Base-by-base conservation (phyloP, 2,888 invertebrate species). In the Aphidoletes aphidimyza region DNA sequence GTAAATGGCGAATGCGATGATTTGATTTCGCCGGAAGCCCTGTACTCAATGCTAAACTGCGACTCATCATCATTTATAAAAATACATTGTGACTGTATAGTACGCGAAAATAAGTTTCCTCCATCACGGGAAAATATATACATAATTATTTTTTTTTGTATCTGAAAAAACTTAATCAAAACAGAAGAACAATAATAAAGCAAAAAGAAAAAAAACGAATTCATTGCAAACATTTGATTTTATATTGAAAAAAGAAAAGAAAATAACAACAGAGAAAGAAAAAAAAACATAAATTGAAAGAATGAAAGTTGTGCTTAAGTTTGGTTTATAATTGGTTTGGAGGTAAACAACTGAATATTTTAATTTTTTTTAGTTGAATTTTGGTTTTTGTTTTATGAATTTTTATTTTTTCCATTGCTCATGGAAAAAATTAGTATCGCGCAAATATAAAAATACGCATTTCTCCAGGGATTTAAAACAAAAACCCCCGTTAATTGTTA, bases 251-350 rank as follows among this genome's bases (percentile, higher is more conserved):
- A 36, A 69, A 59, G 26, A 59, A 59, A 22, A 69, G 5, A 36
- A 78, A 78, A 34, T 78, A 78, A 36, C 1, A 78, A 2, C 1
- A 37, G 22, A 36, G n/a, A 37, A 37, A n/a, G 22, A 81, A n/a
- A 22, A 37, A 81, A 37, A n/a, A 6, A n/a, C n/a, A n/a, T n/a
- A n/a, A n/a, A n/a, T n/a, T n/a, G n/a, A n/a, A n/a, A n/a, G n/a
- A n/a, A n/a, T n/a, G n/a, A n/a, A n/a, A 81, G 37, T 81, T 81
- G 81, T 81, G 81, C 81, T 81, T 37, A 81, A 81, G 81, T 81
- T 78, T 81, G 81, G 81, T 81, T 81, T 34, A 69, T 54, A 81
- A 37, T 37, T 81, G 36, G 37, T 78, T 6, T 37, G 37, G 37
- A 81, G 81, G 81, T 81, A 81, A 81, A 81, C 81, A 81, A 37